Base-by-base conservation (phyloP, 2,888 invertebrate genomes). In the Hirtodrosophila duncani region DNA sequence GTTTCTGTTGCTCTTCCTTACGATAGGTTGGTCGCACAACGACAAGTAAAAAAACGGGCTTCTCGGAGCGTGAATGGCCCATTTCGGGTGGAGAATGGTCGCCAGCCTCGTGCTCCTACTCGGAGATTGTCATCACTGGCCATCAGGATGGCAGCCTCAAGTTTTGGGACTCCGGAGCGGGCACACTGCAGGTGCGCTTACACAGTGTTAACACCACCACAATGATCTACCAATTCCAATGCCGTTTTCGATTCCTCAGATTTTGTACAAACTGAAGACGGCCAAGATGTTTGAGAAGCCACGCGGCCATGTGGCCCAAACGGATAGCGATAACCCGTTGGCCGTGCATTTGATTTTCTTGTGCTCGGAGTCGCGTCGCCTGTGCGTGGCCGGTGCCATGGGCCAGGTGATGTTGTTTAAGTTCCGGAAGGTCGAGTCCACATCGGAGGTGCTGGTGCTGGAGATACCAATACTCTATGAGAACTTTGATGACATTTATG, bases 121-220 rank as follows among this genome's bases (percentile, higher is more conserved):
- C 96, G 84, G 99, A 99, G 90, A 94, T 99, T 82, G 94, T 99
- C 75, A 92, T 99, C 75, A 99, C 99, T n/a, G 99, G 98, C 38
- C 98, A 99, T 88, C 95, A 98, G 64, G 99, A 99, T 88, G 99
- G 99, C 41, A 97, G 97, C 84, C 90, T 99, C 48, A 98, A 98
- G 87, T 99, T 99, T 88, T 99, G 99, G 99, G 99, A 99, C 87
- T 97, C 97, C 33, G 97, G 97, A 83, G 97, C 96, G 42, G 97
- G 97, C 67, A 94, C 95, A 60, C 90, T 99, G 78, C 98, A 98
- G 90, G 85, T 84, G 58, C 24, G 39, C 7, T 3, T 3, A 30
- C n/a, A 9, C 8, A 6, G 1, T 5, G 1, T 10, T 1, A 4
- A n/a, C 6, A 11, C 38, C 1, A 7, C 11, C 13, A 2, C 27